A percentile compares a stretch with the other conserved stretches of the same genome.
Evolutionary conservation across 2,113 vertebrate species (phyloP).

Genomic region (Muntiacus muntjak): DNA sequence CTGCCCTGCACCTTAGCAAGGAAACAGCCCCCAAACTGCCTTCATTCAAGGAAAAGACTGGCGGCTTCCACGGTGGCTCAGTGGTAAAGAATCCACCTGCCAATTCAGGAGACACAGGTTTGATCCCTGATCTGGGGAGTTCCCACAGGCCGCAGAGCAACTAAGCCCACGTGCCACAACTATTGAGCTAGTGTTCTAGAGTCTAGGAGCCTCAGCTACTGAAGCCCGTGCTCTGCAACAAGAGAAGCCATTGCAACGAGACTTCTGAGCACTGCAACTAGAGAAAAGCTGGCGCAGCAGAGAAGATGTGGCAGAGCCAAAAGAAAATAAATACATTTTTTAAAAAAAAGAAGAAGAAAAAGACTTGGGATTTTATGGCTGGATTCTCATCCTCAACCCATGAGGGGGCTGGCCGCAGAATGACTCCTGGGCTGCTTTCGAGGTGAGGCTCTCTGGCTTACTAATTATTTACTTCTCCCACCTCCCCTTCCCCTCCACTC

Average conservation of each 20-base stretch:
- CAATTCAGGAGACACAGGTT: neutral
- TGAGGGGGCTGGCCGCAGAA: accelerated
- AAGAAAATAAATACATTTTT: neutral
- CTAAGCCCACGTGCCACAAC: neutral
- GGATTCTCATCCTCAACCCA: neutral
- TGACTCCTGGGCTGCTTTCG: neutral
- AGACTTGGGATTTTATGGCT: neutral
- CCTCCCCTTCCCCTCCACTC: neutral
- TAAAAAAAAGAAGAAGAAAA: neutral
- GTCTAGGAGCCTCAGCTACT: neutral
- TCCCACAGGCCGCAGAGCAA: neutral
- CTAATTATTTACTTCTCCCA: neutral
- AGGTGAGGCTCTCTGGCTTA: neutral
- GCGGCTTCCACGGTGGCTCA: neutral
- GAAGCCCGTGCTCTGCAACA: neutral
- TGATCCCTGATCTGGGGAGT: neutral
- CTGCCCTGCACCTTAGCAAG: neutral
- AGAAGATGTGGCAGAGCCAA: neutral
- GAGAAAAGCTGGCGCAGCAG: neutral
- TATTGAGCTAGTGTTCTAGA: neutral
- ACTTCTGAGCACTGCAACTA: neutral
- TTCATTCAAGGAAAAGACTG: neutral
- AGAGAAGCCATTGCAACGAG: neutral
- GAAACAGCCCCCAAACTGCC: neutral
- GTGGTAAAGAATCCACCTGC: neutral